Evolutionary conservation across 2,888 invertebrate genomes (phyloP).

Genomic region (Philereme transversata): DNA sequence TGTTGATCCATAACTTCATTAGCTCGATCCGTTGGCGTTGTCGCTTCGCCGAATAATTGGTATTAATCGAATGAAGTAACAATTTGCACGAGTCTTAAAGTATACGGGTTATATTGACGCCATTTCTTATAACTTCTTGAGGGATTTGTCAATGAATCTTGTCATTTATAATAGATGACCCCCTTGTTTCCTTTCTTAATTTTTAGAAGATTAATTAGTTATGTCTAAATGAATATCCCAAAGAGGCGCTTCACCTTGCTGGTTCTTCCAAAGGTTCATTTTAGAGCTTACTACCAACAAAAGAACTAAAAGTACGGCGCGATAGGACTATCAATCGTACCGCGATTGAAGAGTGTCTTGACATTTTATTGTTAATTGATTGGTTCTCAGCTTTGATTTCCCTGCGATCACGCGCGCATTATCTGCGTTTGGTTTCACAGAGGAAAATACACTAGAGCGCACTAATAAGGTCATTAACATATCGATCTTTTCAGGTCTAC

Average conservation of each 20-base stretch:
- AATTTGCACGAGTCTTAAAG: conserved; percentile 6
- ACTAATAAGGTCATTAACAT: background rate
- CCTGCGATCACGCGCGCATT: conserved; percentile 6
- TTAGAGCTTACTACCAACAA: too few relatives aligned
- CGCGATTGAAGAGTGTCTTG: conserved; percentile 2
- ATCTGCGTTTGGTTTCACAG: conserved; percentile 1
- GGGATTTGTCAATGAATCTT: too few relatives aligned
- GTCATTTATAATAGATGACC: too few relatives aligned
- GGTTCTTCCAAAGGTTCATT: too few relatives aligned
- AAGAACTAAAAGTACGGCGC: too few relatives aligned
- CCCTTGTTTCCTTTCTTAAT: too few relatives aligned
- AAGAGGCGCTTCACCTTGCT: too few relatives aligned
- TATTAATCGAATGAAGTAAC: conserved; percentile 16
- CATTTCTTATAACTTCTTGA: too few relatives aligned
- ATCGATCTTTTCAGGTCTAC: background rate
- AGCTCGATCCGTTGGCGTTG: conserved; percentile 8
- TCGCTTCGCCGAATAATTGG: conserved; percentile 4
- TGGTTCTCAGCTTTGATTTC: conserved; percentile 11
- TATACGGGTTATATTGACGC: too few relatives aligned
- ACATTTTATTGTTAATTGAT: conserved; percentile 1
- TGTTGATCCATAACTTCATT: conserved; percentile 18
- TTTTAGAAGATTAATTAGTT: too few relatives aligned
- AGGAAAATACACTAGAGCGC: background rate
- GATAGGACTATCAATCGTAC: background rate
- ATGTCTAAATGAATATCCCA: too few relatives aligned